These are phyloP conservation scores for Nycticorax nycticorax DNA, from an alignment of 2,113 vertebrate genomes.

Conservation along the genomic window DNA sequence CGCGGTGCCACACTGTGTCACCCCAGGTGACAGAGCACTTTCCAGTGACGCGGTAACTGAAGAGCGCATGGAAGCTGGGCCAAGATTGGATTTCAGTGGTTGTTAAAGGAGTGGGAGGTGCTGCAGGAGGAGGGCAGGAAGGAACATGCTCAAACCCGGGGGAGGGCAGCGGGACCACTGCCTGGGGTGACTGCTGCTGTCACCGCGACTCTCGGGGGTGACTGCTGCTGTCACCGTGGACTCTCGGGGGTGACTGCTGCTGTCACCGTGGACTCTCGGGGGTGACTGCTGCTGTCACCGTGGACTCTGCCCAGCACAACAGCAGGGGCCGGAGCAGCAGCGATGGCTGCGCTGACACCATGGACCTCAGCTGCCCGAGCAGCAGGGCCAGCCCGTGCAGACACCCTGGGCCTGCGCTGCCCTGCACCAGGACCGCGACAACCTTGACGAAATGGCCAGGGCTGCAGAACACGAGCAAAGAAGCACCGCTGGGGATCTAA, in stretches of 20 bases:
- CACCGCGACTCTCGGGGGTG: no score
- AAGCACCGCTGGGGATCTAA: no score
- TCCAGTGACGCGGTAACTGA: background rate
- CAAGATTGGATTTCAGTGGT: accelerated
- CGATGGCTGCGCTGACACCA: accelerated
- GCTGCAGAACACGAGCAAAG: background rate
- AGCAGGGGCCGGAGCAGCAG: background rate
- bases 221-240: accelerated
- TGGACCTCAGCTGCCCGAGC: background rate
- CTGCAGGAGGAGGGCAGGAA: background rate
- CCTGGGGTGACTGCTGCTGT: accelerated
- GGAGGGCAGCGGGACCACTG: background rate
- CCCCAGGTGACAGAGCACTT: no score
- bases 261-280: accelerated
- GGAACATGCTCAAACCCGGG: accelerated
- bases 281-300: no score
- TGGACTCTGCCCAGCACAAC: accelerated
- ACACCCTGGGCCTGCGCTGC: accelerated
- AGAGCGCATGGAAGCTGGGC: background rate
- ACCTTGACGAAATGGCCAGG: no score
- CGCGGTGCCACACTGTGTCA: accelerated
- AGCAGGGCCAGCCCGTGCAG: accelerated
- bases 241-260: background rate
- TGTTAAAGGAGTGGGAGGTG: background rate
- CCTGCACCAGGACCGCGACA: accelerated